Evolutionary conservation across 2,888 invertebrate species (phyloP), one percentile per base, ranked within the genome.

Genomic region (Ormyrus nitidulus): DNA sequence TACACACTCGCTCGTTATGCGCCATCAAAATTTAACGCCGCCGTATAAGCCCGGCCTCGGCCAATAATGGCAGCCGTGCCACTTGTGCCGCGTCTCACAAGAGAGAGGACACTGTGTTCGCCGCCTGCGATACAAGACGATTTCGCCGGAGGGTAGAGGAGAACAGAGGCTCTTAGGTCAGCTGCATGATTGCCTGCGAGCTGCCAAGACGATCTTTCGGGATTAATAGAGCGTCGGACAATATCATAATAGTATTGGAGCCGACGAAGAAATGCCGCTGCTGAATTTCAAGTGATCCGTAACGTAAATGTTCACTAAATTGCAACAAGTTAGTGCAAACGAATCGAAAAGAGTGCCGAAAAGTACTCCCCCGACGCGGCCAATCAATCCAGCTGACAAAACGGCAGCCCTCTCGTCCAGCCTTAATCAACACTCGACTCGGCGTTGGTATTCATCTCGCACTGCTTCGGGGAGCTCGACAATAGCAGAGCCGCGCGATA

Each of bases 401-500:
- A 69, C 69, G 13, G 66, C 59, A 54, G 58, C 65, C 65, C 9
- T 53, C 6, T 6, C 48, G 44, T 66, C 11, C 48, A 51, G 61
- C 6, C 7, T 62, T 79, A 79, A 79, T 79, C 79, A 79, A 56
- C 68, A 69, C 44, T 62, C 44, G 64, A 53, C n/a, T 13, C 34
- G 54, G 19, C 19, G 48, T 19, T 51, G 34, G 54, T 54, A 10
- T 34, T 34, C 34, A 34, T 34, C 34, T 34, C 34, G 34, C 34
- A 34, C 34, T 34, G 34, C 81, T 70, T 80, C 79, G 84, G 84
- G 84, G 84, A 84, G 84, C 4, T 34, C 85, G 86, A 85, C 86
- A 86, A 87, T 86, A 86, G 87, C 86, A 85, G 53, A 51, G 46
- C 87, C 87, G 86, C 34, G 88, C 88, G 88, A 89, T 89, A 87